phyloP scores from a whole-genome alignment of 2,888 invertebrate genomes.

The Tuta absoluta region DNA sequence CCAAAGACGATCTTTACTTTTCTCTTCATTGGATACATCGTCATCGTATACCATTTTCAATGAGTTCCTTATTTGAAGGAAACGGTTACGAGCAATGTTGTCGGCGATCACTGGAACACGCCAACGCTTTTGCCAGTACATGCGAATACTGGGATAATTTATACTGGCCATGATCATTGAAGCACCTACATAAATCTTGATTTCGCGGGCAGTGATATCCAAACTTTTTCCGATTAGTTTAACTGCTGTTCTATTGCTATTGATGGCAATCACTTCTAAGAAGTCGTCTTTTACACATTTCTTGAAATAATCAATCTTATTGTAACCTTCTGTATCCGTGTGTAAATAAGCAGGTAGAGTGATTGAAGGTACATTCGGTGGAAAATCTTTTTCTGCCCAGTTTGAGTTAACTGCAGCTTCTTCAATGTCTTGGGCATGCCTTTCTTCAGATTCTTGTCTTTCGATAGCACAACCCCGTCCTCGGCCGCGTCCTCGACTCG shows the following conservation, averaged over 20 bases:
- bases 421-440: neutral
- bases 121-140: constrained; percentile 27
- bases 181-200: neutral
- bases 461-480: neutral
- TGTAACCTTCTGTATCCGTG: neutral
- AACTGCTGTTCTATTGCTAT: too few relatives aligned
- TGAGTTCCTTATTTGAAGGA: constrained; percentile 23
- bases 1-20: constrained; percentile 31
- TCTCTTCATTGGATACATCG: constrained; percentile 26
- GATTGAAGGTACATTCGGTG: neutral
- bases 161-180: constrained; percentile 12
- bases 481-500: constrained; percentile 2
- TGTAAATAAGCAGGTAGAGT: neutral
- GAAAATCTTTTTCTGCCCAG: constrained; percentile 18
- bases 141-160: constrained; percentile 1
- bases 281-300: neutral
- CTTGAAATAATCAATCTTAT: neutral
- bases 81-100: neutral
- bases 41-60: constrained; percentile 34
- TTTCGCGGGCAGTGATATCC: too few relatives aligned
- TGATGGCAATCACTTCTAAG: neutral
- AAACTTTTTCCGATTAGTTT: too few relatives aligned
- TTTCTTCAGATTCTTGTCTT: neutral
- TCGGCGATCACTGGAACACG: constrained; percentile 23
- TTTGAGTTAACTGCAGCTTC: neutral